These are phyloP conservation scores for Agapornis roseicollis DNA, from an alignment of 2,113 vertebrate species.

Conservation along the genomic window DNA sequence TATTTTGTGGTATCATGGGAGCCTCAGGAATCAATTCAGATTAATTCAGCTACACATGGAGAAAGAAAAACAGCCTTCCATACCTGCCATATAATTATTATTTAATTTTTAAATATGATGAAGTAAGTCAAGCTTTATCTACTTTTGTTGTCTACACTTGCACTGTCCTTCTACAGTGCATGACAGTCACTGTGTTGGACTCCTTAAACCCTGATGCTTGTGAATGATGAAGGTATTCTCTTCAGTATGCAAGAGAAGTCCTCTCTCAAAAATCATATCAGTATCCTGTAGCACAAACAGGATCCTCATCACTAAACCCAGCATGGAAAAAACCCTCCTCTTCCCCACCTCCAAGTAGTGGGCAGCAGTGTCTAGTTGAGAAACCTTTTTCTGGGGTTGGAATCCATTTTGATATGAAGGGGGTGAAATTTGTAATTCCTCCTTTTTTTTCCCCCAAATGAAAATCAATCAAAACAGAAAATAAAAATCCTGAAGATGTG, in stretches of 20 bases:
- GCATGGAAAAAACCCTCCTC: background rate
- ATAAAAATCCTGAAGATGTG: background rate
- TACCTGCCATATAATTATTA: background rate
- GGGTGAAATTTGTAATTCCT: background rate
- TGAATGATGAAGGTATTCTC: rapidly evolving
- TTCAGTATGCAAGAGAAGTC: background rate
- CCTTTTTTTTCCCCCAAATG: background rate
- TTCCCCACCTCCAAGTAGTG: background rate
- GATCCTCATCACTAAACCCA: background rate
- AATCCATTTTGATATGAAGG: rapidly evolving
- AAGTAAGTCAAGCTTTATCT: background rate
- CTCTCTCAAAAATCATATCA: rapidly evolving
- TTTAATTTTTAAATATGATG: rapidly evolving
- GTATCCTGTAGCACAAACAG: background rate
- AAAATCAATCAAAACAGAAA: background rate
- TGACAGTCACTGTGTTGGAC: rapidly evolving
- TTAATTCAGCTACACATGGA: background rate
- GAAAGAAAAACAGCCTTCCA: rapidly evolving
- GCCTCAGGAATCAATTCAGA: background rate
- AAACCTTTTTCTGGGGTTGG: rapidly evolving
- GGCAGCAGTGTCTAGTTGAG: too few relatives aligned
- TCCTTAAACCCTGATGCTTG: background rate
- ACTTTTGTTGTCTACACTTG: background rate
- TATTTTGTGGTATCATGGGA: rapidly evolving
- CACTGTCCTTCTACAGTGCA: background rate